phyloP scores from a whole-genome alignment of 2,888 invertebrate species.

The Parelbella ahira region DNA sequence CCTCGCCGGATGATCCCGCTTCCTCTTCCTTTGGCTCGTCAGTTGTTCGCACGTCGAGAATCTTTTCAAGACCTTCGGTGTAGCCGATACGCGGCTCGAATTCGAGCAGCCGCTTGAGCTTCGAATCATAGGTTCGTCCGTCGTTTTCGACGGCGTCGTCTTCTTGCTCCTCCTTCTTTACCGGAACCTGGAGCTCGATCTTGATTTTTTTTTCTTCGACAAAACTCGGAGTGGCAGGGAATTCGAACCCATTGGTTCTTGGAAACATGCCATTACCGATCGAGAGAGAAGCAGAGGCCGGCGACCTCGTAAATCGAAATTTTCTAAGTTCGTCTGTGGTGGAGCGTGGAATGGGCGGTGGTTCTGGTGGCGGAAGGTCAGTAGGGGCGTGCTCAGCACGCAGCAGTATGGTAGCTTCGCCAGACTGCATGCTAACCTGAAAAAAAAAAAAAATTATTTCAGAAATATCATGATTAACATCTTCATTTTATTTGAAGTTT shows the following conservation, averaged over 20 bases:
- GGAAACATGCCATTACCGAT: conserved; percentile 21
- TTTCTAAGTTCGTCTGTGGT: conserved; percentile 31
- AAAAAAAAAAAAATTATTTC: too few relatives aligned
- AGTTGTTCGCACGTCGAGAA: conserved; percentile 18
- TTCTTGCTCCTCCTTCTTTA: conserved; percentile 35
- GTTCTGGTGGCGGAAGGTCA: conserved; percentile 32
- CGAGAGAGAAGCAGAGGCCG: conserved; percentile 1
- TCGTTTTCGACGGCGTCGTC: conserved; percentile 23
- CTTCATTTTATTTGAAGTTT: too few relatives aligned
- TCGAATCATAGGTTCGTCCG: conserved; percentile 33
- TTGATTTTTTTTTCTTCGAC: conserved; percentile 11
- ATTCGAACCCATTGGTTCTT: conserved; percentile 17
- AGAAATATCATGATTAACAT: too few relatives aligned
- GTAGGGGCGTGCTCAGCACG: conserved; percentile 55
- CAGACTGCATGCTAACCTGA: conserved; percentile 51
- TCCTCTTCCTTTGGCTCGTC: conserved; percentile 28
- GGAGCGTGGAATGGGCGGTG: conserved; percentile 28
- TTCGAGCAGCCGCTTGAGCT: conserved; percentile 43
- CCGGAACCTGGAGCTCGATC: neutral
- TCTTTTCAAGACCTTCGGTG: conserved; percentile 21
- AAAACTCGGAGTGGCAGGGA: conserved; percentile 25
- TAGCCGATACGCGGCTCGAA: conserved; percentile 31
- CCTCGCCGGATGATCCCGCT: conserved; percentile 28
- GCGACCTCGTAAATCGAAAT: conserved; percentile 30
- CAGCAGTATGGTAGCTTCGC: conserved; percentile 59